These are phyloP conservation scores for Chaetodon auriga DNA, from an alignment of 2,113 vertebrate genomes.

Conservation along the genomic window DNA sequence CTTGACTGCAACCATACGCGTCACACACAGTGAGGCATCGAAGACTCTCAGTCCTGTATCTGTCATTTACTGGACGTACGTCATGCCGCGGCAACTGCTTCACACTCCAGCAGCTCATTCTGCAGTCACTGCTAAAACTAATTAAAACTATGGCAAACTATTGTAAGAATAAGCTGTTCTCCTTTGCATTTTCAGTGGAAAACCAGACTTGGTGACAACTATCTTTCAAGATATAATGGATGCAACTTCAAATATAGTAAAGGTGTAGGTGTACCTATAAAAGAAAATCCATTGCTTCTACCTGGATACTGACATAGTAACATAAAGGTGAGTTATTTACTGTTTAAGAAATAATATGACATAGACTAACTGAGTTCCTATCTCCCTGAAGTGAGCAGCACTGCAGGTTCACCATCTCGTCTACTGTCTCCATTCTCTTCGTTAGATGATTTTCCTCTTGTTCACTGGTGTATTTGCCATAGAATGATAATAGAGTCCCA, in stretches of 20 bases:
- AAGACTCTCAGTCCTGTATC: background rate
- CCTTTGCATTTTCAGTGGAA: background rate
- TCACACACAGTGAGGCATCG: background rate
- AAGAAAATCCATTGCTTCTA: background rate
- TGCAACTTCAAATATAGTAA: background rate
- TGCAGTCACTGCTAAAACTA: background rate
- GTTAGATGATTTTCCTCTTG: conserved; percentile 55
- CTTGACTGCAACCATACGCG: background rate
- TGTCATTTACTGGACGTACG: background rate
- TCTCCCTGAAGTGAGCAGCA: conserved; percentile 18
- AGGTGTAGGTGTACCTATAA: background rate
- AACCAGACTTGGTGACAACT: background rate
- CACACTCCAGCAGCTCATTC: background rate
- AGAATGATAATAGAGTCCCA: conserved; percentile 68
- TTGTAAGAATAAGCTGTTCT: background rate
- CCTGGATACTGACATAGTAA: conserved; percentile 14
- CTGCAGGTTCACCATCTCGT: conserved; percentile 35
- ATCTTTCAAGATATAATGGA: background rate
- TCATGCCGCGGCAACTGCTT: background rate
- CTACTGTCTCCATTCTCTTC: conserved; percentile 41
- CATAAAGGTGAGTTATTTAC: background rate
- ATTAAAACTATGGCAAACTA: background rate
- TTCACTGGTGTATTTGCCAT: conserved; percentile 51
- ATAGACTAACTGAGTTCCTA: background rate
- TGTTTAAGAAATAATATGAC: conserved; percentile 2